A percentile compares a stretch with the other conserved stretches of the same genome.
Conservation (phyloP, 1,140 invertebrate genomes). For the Gonioctena quinquepunctata region DNA sequence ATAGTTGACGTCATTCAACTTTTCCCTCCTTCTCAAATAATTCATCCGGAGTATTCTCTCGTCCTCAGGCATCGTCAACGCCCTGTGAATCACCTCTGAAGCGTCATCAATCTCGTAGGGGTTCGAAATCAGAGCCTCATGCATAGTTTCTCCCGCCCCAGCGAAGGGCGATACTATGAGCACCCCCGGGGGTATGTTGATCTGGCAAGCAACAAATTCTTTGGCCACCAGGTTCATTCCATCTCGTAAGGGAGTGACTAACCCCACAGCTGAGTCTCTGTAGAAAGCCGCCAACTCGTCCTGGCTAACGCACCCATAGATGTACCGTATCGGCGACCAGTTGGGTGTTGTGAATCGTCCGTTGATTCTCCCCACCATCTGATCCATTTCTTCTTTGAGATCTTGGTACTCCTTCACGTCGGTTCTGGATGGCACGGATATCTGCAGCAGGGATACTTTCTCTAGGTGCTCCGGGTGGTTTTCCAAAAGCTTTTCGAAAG, state of each 20-base stretch:
- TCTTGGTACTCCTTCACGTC: conserved; percentile 91
- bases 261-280: conserved; percentile 77
- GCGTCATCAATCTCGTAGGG: conserved; percentile 87
- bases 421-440: conserved; percentile 86
- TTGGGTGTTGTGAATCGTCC: conserved; percentile 85
- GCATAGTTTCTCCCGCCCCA: conserved; percentile 89
- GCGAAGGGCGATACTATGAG: conserved; percentile 89
- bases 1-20: conserved; percentile 81
- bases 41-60: conserved; percentile 86
- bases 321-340: conserved; percentile 85
- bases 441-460: conserved; percentile 81
- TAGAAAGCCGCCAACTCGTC: conserved; percentile 84
- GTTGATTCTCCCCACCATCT: conserved; percentile 85
- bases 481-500: conserved; percentile 82
- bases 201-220: conserved; percentile 91
- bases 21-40: conserved; percentile 78
- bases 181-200: conserved; percentile 83
- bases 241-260: conserved; percentile 85
- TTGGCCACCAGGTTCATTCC: conserved; percentile 95
- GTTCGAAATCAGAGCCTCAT: conserved; percentile 83
- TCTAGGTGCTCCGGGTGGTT: conserved; percentile 86
- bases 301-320: conserved; percentile 86
- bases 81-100: conserved; percentile 81
- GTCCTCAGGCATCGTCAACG: conserved; percentile 87
- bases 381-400: conserved; percentile 88